Conservation (phyloP, 2,113 vertebrate genomes). For the Rousettus leschenaultii region DNA sequence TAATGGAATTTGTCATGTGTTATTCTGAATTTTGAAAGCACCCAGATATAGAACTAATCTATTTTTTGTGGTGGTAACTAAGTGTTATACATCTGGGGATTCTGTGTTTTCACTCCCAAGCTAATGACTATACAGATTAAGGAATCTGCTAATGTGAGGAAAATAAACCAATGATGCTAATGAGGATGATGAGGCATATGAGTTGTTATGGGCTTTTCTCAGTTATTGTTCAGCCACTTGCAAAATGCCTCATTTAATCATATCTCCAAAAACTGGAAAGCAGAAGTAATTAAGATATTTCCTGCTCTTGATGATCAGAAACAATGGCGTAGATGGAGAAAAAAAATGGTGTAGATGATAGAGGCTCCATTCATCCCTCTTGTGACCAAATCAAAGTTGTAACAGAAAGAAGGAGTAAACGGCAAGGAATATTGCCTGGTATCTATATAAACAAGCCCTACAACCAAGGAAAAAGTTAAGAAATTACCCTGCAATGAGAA, state of each 20-base stretch:
- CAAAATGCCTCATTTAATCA: not conserved
- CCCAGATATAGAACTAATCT: not conserved
- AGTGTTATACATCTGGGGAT: not conserved
- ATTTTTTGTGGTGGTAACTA: not conserved
- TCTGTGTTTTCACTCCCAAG: not conserved
- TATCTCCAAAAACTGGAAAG: not conserved
- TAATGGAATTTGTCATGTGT: not conserved
- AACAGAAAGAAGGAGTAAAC: too few relatives aligned
- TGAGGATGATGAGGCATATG: not conserved
- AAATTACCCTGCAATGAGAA: too few relatives aligned
- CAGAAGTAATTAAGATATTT: not conserved
- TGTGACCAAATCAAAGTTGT: too few relatives aligned
- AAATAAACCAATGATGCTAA: not conserved
- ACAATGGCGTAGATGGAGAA: too few relatives aligned
- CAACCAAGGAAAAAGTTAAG: too few relatives aligned
- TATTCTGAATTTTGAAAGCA: not conserved
- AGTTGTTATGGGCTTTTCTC: not conserved
- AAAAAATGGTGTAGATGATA: too few relatives aligned
- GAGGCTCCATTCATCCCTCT: too few relatives aligned
- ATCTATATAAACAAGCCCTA: too few relatives aligned
- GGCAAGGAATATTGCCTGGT: too few relatives aligned
- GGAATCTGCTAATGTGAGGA: not conserved
- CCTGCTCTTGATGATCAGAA: too few relatives aligned
- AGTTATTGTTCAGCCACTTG: not conserved
- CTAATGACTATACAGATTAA: not conserved